phyloP scores from a whole-genome alignment of 1,140 invertebrate genomes.

The Orussus abietinus region DNA sequence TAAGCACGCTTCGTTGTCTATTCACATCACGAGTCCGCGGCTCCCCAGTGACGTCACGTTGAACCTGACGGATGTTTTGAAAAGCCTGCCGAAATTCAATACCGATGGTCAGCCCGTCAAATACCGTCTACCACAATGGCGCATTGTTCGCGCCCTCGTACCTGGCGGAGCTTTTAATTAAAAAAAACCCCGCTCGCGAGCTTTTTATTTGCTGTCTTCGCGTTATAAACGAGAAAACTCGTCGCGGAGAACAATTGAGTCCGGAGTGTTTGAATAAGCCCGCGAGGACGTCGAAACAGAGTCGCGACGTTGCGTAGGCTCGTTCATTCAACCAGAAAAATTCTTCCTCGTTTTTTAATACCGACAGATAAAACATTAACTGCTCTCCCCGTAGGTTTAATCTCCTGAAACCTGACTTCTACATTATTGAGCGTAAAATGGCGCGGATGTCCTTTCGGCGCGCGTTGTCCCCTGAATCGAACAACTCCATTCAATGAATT shows the following conservation, averaged over 20 bases:
- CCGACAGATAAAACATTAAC: conserved; percentile 1
- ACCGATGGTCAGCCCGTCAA: conserved; percentile 26
- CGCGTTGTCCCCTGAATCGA: no score
- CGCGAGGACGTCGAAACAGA: conserved; percentile 1
- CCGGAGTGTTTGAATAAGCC: no score
- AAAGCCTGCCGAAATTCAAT: conserved; percentile 22
- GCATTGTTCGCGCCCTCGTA: conserved; percentile 31
- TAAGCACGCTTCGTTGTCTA: no score
- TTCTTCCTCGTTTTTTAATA: conserved; percentile 17
- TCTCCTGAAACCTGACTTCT: no score
- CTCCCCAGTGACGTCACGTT: no score
- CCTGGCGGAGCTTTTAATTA: conserved; percentile 39
- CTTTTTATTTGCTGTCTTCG: conserved; percentile 20
- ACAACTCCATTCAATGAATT: no score
- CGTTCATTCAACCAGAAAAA: conserved; percentile 18
- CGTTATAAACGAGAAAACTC: no score
- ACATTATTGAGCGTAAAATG: no score
- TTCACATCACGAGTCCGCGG: no score
- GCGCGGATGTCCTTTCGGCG: no score
- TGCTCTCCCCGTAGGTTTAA: conserved; percentile 1
- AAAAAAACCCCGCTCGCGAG: conserved; percentile 26
- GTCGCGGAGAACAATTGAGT: no score
- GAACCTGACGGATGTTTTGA: conserved; percentile 13
- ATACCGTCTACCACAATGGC: conserved; percentile 32
- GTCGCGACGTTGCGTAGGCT: conserved; percentile 1